A percentile compares a stretch with the other conserved stretches of the same genome.
These are phyloP conservation scores for Phortica magna DNA, from an alignment of 2,888 invertebrate species.

Conservation along the genomic window DNA sequence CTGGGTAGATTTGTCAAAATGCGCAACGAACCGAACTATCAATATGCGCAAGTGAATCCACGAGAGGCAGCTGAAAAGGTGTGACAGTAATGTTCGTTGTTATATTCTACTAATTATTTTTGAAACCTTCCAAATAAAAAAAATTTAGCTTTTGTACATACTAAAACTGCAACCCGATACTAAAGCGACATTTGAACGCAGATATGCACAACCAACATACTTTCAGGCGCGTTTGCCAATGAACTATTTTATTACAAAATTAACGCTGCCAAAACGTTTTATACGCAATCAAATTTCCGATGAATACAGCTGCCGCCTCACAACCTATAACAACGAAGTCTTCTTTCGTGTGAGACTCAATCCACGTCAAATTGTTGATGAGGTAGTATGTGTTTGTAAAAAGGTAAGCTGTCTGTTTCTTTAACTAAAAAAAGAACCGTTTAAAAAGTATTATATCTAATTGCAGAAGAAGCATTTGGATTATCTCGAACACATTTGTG, in stretches of 20 bases:
- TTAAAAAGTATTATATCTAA: not conserved
- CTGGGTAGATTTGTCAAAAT: slow-evolving; percentile 57
- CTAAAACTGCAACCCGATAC: slow-evolving; percentile 40
- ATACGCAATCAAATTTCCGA: slow-evolving; percentile 50
- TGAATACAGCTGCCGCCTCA: slow-evolving; percentile 43
- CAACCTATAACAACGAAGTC: slow-evolving; percentile 57
- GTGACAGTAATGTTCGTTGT: not conserved
- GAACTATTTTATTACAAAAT: slow-evolving; percentile 57
- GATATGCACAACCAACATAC: slow-evolving; percentile 53
- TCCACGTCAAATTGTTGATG: slow-evolving; percentile 60
- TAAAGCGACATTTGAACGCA: slow-evolving; percentile 41
- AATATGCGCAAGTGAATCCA: slow-evolving; percentile 55
- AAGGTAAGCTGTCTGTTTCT: slow-evolving; percentile 49
- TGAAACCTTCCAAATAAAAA: not conserved
- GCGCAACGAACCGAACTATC: slow-evolving; percentile 54
- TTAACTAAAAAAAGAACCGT: not conserved
- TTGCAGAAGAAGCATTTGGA: slow-evolving; percentile 48
- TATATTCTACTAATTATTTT: not conserved
- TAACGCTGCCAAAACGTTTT: slow-evolving; percentile 62
- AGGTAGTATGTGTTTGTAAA: slow-evolving; percentile 67
- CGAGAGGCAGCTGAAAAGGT: slow-evolving; percentile 67
- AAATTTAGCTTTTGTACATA: slow-evolving; percentile 54
- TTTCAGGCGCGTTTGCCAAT: slow-evolving; percentile 63
- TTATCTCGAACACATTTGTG: slow-evolving; percentile 66
- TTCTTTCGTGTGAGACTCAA: slow-evolving; percentile 67